phyloP scores from a whole-genome alignment of 2,113 vertebrate genomes.

The Pelusios castaneus region DNA sequence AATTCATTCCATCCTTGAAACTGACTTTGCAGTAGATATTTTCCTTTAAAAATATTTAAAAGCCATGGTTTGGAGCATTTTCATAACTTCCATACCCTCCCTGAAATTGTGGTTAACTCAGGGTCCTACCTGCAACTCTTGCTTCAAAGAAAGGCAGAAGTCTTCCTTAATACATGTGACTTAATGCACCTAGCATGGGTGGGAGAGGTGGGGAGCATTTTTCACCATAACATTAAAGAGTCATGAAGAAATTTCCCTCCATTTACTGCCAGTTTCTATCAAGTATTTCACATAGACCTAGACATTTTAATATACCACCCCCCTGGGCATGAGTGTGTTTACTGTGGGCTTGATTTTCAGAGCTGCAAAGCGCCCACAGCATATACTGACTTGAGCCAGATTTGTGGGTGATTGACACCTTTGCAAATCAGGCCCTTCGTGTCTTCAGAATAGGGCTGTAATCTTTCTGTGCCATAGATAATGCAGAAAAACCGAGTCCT shows the following conservation, averaged over 20 bases:
- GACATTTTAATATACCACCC: background rate
- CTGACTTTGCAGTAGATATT: background rate
- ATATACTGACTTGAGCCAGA: background rate
- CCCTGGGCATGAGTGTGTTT: background rate
- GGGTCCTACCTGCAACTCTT: background rate
- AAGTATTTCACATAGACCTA: background rate
- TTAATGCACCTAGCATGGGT: background rate
- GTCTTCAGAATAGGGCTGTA: background rate
- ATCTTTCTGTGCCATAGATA: background rate
- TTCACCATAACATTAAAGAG: rapidly evolving
- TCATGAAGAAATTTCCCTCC: background rate
- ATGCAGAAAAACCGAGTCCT: no score
- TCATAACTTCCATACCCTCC: background rate
- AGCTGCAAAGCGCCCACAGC: background rate
- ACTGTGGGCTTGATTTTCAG: background rate
- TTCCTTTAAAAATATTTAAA: background rate
- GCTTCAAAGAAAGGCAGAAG: background rate
- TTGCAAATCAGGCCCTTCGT: background rate
- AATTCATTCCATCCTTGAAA: background rate
- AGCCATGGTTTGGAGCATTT: background rate
- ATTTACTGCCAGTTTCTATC: background rate
- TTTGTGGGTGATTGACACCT: background rate
- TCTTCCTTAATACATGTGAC: background rate
- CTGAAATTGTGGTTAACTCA: background rate
- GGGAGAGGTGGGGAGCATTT: background rate